Evolutionary conservation across 1,140 invertebrate species (phyloP), one percentile per base, ranked within the genome.

Genomic region (Pantala flavescens): DNA sequence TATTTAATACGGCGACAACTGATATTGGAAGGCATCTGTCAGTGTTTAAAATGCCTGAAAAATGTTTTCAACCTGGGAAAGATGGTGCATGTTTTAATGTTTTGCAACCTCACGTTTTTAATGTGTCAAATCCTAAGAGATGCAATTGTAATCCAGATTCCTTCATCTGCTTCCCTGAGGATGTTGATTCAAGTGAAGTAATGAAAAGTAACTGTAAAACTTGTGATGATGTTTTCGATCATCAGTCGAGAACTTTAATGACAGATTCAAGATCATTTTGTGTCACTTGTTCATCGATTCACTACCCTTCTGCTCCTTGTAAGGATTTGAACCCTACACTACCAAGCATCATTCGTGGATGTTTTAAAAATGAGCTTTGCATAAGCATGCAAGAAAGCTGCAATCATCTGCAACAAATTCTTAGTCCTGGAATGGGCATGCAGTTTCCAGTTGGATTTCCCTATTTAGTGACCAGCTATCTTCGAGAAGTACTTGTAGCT

Each of bases 361-460:
- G n/a, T 19, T 63, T 63, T 63, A 63, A 63, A 63, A 63, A 63
- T 21, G 49, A 63, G n/a, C n/a, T 63, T 63, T 63, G 49, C n/a
- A 19, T 63, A 21, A 63, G 49, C 12, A 16, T 63, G 49, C 49
- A 63, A 63, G 49, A 63, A 21, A 63, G 49, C n/a, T 16, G n/a
- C 12, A 63, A 21, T 12, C 49, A 63, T 14, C n/a, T 63, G 3
- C 28, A 36, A 36, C 28, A 36, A 36, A 36, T 36, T 5, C 49
- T 63, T 3, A 63, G 49, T 21, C 49, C 49, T 16, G 49, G 49
- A 21, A 16, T 63, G 14, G 49, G 49, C 49, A 63, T 63, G 49
- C 14, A 63, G n/a, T 19, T 7, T 21, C 49, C 49, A 7, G 49
- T 63, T 63, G 49, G 49, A 5, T 63, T 63, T 63, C 49, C 49